Percentiles rank a stretch among this genome's conserved stretches.
These are phyloP conservation scores for Lasius fuliginosus DNA, from an alignment of 2,888 invertebrate species.

Conservation along the genomic window DNA sequence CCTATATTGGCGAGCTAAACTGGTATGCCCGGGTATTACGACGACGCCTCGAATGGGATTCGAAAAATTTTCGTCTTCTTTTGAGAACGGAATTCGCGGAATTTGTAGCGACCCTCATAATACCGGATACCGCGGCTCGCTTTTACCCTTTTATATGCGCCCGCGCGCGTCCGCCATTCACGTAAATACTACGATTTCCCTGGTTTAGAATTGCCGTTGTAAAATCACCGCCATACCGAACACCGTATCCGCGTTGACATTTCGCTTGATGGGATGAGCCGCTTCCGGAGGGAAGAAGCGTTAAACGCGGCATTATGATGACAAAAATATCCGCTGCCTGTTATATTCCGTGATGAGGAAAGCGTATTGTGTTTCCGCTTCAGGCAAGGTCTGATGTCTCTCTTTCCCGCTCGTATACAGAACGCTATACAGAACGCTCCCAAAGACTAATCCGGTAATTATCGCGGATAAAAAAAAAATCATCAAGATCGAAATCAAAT, in stretches of 20 bases:
- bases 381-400: not conserved
- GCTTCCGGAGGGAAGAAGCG: not conserved
- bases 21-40: not conserved
- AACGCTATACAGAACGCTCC: not conserved
- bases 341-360: constrained; percentile 31
- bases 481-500: not conserved
- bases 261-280: constrained; percentile 21
- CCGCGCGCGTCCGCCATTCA: not conserved
- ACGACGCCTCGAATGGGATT: constrained; percentile 32
- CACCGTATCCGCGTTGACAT: constrained; percentile 20
- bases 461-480: not conserved
- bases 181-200: constrained; percentile 15
- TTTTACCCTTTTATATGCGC: constrained; percentile 34
- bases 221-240: constrained; percentile 19
- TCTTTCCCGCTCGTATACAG: too few species aligned
- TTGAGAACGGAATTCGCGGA: constrained; percentile 40
- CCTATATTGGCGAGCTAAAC: not conserved
- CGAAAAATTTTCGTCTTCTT: constrained; percentile 44
- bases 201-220: constrained; percentile 22
- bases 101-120: constrained; percentile 37
- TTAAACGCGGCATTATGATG: constrained; percentile 30
- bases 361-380: not conserved
- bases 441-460: constrained; percentile 5
- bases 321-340: constrained; percentile 18
- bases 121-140: constrained; percentile 27